Evolutionary conservation across 2,113 vertebrate species (phyloP).

Genomic region (Brachyhypopomus occidentalis): DNA sequence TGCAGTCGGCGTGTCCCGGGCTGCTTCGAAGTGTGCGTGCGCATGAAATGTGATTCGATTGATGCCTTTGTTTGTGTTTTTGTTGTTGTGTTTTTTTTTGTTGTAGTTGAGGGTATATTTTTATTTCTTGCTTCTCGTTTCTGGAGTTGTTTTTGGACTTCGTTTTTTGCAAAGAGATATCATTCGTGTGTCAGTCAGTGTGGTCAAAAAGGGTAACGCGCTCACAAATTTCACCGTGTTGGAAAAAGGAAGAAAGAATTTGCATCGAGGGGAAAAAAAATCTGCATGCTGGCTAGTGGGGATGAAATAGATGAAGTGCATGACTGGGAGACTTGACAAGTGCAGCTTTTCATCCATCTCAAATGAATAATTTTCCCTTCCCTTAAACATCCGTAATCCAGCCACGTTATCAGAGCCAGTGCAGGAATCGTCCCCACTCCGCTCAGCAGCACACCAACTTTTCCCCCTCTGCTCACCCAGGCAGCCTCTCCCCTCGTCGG

Average conservation of each 20-base stretch:
- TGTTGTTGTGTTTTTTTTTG: conserved; percentile 8
- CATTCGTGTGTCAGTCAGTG: conserved; percentile 68
- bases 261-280: conserved; percentile 74
- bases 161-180: conserved; percentile 58
- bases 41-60: conserved; percentile 13
- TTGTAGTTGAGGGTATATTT: too few relatives aligned
- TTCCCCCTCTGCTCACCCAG: conserved; percentile 69
- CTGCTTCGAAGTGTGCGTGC: not conserved
- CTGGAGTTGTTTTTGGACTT: conserved; percentile 53
- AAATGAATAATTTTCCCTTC: conserved; percentile 81
- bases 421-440: conserved; percentile 76
- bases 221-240: conserved; percentile 69
- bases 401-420: conserved; percentile 78
- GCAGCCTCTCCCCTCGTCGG: conserved; percentile 23
- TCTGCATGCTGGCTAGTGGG: conserved; percentile 73
- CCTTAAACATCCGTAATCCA: conserved; percentile 81
- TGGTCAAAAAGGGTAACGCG: conserved; percentile 70
- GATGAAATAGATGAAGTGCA: conserved; percentile 80
- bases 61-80: conserved; percentile 8
- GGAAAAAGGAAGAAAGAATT: conserved; percentile 63
- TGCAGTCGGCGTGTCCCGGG: not conserved
- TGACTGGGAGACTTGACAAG: conserved; percentile 80
- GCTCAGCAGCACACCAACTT: conserved; percentile 71
- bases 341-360: conserved; percentile 80
- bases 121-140: conserved; percentile 36